Conservation (phyloP, 2,113 vertebrate genomes). For the Paramisgurnus dabryanus region DNA sequence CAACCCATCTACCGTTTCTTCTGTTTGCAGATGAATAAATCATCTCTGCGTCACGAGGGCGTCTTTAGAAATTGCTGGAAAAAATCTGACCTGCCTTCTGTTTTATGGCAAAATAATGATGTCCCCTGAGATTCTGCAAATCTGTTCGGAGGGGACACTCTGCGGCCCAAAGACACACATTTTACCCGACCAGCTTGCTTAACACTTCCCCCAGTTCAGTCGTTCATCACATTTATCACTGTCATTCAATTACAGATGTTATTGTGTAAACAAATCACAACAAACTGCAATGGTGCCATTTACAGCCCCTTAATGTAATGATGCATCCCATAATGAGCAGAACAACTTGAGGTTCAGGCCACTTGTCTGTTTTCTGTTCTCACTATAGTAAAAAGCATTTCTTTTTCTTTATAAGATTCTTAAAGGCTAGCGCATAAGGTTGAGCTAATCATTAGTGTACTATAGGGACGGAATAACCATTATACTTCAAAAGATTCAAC, state of each 20-base stretch:
- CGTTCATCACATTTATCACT: conserved; percentile 40
- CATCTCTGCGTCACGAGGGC: conserved; percentile 23
- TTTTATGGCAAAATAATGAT: conserved; percentile 56
- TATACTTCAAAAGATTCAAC: conserved; percentile 18
- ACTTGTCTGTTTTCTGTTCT: not conserved
- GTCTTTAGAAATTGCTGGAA: conserved; percentile 26
- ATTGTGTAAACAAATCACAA: conserved; percentile 40
- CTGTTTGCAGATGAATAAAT: conserved; percentile 42
- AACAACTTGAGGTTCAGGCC: not conserved
- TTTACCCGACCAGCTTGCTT: conserved; percentile 40
- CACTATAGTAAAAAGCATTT: not conserved
- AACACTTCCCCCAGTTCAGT: conserved; percentile 39
- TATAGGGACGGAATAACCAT: conserved; percentile 33
- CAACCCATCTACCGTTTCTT: not conserved
- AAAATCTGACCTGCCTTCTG: conserved; percentile 44
- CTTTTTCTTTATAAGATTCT: conserved; percentile 3
- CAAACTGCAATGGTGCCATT: not conserved
- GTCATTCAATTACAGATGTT: conserved; percentile 38
- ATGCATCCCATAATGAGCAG: conserved; percentile 17
- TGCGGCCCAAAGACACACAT: conserved; percentile 52
- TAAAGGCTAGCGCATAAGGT: conserved; percentile 3
- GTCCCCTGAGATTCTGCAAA: conserved; percentile 49
- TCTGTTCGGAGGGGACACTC: conserved; percentile 39
- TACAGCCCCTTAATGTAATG: not conserved
- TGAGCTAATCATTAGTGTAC: conserved; percentile 34